Conservation (phyloP, 2,797 vertebrate genomes). For the Hydrolagus colliei region DNA sequence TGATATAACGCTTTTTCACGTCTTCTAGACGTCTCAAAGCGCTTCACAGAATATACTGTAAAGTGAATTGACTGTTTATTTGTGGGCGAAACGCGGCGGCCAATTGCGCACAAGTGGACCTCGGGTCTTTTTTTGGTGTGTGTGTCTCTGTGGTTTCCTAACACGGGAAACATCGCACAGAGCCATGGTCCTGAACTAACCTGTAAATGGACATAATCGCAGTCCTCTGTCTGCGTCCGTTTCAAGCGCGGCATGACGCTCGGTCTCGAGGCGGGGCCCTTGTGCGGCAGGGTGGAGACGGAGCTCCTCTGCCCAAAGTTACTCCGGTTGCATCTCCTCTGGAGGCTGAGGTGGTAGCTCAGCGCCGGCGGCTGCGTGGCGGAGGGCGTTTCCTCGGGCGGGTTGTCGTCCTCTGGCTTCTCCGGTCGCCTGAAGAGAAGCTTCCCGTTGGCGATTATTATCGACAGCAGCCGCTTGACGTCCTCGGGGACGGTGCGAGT, state of each 20-base stretch:
- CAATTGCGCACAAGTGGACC: no score
- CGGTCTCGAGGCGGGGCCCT: background rate
- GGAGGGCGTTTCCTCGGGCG: background rate
- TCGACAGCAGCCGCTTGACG: constrained; percentile 78
- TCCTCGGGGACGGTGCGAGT: constrained; percentile 83
- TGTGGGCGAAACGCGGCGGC: no score
- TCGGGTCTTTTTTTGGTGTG: no score
- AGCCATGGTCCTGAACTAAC: constrained; percentile 41
- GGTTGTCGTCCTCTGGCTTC: background rate
- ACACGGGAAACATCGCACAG: no score
- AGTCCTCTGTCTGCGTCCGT: constrained; percentile 48
- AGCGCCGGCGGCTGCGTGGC: background rate
- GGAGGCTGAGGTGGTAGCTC: background rate
- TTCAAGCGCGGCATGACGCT: background rate
- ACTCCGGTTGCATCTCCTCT: background rate
- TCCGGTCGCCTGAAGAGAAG: constrained; percentile 69
- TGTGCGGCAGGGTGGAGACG: background rate
- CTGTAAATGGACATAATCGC: constrained; percentile 71
- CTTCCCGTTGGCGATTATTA: constrained; percentile 81
- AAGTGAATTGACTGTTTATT: no score
- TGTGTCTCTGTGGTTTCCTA: no score
- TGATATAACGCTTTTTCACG: no score
- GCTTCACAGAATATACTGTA: no score
- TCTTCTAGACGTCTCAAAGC: no score
- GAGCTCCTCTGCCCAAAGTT: background rate